A percentile compares a stretch with the other conserved stretches of the same genome.
phyloP scores from a whole-genome alignment of 2,113 vertebrate species.

The Mellivora capensis region DNA sequence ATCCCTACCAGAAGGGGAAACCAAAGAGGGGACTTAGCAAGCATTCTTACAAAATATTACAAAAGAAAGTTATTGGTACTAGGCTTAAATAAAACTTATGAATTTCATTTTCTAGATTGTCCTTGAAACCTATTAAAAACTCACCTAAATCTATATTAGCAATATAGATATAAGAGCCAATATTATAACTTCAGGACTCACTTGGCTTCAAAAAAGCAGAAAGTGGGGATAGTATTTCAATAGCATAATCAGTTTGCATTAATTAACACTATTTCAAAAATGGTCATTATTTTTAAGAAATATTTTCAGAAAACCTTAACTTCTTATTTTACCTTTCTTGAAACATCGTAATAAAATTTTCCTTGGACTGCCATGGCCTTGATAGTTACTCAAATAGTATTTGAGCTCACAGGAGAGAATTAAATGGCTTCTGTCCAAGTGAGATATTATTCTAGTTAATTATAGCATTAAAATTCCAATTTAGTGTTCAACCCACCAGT shows the following conservation, averaged over 20 bases:
- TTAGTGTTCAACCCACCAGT: constrained; percentile 24
- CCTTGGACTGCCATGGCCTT: not conserved
- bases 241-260: not conserved
- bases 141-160: not conserved
- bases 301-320: constrained; percentile 31
- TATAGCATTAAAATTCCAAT: constrained; percentile 61
- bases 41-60: not conserved
- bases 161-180: not conserved
- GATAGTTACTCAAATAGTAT: constrained; percentile 34
- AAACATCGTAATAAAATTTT: not conserved
- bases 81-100: constrained; percentile 33
- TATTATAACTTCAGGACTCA: not conserved
- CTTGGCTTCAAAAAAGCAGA: not conserved
- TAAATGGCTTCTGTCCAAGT: constrained; percentile 44
- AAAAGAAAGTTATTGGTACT: not conserved
- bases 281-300: constrained; percentile 19
- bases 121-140: not conserved
- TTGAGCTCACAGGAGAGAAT: constrained; percentile 27
- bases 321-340: constrained; percentile 5
- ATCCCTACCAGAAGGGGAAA: not conserved
- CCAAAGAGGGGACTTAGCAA: not conserved
- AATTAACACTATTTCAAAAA: not conserved
- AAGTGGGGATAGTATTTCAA: not conserved
- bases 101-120: constrained; percentile 26
- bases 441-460: constrained; percentile 65